These are phyloP conservation scores for Lipotes vexillifer DNA, from an alignment of 2,113 vertebrate genomes.

Conservation along the genomic window DNA sequence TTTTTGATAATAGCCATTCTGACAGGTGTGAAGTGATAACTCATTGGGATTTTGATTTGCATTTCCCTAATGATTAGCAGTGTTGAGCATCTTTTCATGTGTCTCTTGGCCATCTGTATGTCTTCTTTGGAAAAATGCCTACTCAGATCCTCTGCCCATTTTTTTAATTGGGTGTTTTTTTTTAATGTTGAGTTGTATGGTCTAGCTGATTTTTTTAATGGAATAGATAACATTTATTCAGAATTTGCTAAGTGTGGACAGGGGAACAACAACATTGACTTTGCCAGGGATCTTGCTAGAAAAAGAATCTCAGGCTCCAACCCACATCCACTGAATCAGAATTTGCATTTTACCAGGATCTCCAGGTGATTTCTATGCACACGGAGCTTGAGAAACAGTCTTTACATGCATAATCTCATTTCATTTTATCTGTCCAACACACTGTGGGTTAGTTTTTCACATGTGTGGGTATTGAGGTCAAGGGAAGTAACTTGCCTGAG, in stretches of 20 bases:
- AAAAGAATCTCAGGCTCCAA: not conserved
- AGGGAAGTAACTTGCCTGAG: not conserved
- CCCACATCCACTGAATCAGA: not conserved
- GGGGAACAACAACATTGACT: not conserved
- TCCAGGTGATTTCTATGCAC: not conserved
- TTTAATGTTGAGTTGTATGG: no score
- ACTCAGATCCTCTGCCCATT: no score
- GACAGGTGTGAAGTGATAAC: no score
- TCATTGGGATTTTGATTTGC: no score
- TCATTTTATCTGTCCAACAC: not conserved
- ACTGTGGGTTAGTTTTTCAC: not conserved
- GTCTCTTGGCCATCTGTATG: no score
- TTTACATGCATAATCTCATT: not conserved
- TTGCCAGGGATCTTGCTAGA: not conserved
- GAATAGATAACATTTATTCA: not conserved
- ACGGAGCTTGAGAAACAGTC: not conserved
- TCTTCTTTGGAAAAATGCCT: no score
- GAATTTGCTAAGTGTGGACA: not conserved
- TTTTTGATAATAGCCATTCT: no score
- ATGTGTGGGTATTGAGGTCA: not conserved
- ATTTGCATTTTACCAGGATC: not conserved
- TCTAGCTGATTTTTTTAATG: not conserved
- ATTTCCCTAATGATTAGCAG: no score
- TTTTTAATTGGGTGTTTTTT: no score
- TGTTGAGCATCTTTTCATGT: no score